Evolutionary conservation across 2,888 invertebrate genomes (phyloP), one percentile per base, ranked within the genome.

Genomic region (Athalia circularis): DNA sequence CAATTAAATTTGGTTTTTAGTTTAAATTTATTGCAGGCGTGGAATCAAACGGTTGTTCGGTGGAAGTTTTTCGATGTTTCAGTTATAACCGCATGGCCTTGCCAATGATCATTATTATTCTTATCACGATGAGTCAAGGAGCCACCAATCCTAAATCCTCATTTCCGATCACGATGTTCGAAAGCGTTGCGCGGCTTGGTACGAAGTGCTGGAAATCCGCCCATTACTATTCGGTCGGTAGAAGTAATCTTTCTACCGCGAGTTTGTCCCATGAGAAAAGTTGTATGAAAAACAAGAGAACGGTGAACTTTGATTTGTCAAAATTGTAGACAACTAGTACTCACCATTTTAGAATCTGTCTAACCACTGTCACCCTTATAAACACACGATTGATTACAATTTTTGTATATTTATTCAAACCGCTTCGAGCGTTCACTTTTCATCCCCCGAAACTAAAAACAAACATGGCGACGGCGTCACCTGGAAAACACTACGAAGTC

Each of bases 391-490:
- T 75, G 61, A 61, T 50, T 47, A 47, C 9, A 62, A 50, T 29
- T 48, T 75, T 43, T 29, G 11, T 78, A 83, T 82, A 81, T 81
- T 84, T 82, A 82, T 86, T 85, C 81, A 83, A 85, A 85, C 82
- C 81, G 77, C 76, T 79, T 79, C 80, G 81, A 83, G 83, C 84
- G 83, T 85, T 82, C 85, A 82, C 86, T 85, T 85, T 85, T 85
- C 85, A 84, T 85, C 86, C 85, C 86, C 85, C 82, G 82, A 83
- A 85, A 88, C 88, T 87, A 87, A 87, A 85, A 89, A 89, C 89
- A 89, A 89, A 88, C 84, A 89, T 89, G 89, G 89, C 89, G 84
- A 83, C 83, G 84, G 87, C 88, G 87, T 87, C 88, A 81, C 85
- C 85, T 82, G 80, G 29, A 77, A 75, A 77, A 80, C 77, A 82